phyloP scores from a whole-genome alignment of 1,140 invertebrate species.

The Neodiprion pinetum region DNA sequence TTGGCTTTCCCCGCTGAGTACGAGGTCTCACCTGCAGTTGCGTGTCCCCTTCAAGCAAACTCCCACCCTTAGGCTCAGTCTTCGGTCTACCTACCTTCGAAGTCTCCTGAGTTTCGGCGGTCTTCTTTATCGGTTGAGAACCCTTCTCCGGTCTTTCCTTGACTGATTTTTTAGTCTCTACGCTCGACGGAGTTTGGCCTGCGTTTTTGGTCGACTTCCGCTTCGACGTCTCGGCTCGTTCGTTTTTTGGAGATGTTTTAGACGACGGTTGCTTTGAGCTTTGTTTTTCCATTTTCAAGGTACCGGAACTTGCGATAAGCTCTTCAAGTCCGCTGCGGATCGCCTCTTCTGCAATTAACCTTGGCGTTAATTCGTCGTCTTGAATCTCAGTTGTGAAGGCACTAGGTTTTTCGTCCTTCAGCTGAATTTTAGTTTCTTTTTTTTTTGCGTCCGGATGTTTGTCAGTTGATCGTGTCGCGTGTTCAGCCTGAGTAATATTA shows the following conservation, averaged over 20 bases:
- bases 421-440: not conserved
- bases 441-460: not conserved
- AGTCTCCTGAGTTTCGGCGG: not conserved
- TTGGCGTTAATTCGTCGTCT: not conserved
- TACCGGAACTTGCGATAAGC: not conserved
- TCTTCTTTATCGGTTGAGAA: not conserved
- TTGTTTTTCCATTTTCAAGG: not conserved
- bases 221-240: not conserved
- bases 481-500: not conserved
- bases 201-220: not conserved
- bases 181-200: not conserved
- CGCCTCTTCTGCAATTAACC: not conserved
- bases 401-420: too few species aligned
- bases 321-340: conserved; percentile 3
- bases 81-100: not conserved
- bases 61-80: not conserved
- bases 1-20: conserved; percentile 7
- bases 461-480: not conserved
- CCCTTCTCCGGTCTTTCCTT: not conserved
- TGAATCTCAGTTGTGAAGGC: not conserved
- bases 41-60: too few species aligned
- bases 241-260: not conserved
- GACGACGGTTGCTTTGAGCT: not conserved
- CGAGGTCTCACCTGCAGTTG: not conserved
- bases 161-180: not conserved